phyloP scores from a whole-genome alignment of 2,888 invertebrate genomes.

The Drosophila maculinotata region DNA sequence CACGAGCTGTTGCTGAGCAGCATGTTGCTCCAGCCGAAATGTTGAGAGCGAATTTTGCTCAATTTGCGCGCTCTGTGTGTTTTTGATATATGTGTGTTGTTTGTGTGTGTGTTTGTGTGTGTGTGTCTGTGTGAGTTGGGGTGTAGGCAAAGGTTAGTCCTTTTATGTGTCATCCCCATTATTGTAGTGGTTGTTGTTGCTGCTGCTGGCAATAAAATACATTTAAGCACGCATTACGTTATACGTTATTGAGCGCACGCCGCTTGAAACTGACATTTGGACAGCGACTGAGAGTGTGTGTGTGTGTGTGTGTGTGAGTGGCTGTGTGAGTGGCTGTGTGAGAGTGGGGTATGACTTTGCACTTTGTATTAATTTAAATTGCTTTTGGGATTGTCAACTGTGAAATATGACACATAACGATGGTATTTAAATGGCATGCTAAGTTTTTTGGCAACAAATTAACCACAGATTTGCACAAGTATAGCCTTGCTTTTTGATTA shows the following conservation, averaged over 20 bases:
- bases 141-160: slow-evolving; percentile 54
- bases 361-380: slow-evolving; percentile 78
- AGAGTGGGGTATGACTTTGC: slow-evolving; percentile 60
- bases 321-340: slow-evolving; percentile 21
- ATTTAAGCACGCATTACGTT: slow-evolving; percentile 80
- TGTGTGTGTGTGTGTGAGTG: slow-evolving; percentile 19
- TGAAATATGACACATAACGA: slow-evolving; percentile 64
- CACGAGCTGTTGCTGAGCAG: slow-evolving; percentile 55
- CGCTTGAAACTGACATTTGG: slow-evolving; percentile 73
- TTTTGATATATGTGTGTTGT: too few species aligned
- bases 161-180: slow-evolving; percentile 59
- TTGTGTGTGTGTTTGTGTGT: slow-evolving; percentile 18
- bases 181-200: slow-evolving; percentile 36
- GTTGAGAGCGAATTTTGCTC: slow-evolving; percentile 50
- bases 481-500: too few species aligned
- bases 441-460: slow-evolving; percentile 59
- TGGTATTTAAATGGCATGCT: slow-evolving; percentile 58
- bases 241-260: slow-evolving; percentile 74
- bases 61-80: slow-evolving; percentile 18
- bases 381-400: slow-evolving; percentile 71
- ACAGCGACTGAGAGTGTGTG: slow-evolving; percentile 36
- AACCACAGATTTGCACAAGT: slow-evolving; percentile 57
- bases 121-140: slow-evolving; percentile 19
- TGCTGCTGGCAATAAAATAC: slow-evolving; percentile 74
- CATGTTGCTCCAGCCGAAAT: slow-evolving; percentile 44